These are phyloP conservation scores for Poeciliopsis turneri DNA, from an alignment of 2,797 vertebrate genomes.

Conservation along the genomic window DNA sequence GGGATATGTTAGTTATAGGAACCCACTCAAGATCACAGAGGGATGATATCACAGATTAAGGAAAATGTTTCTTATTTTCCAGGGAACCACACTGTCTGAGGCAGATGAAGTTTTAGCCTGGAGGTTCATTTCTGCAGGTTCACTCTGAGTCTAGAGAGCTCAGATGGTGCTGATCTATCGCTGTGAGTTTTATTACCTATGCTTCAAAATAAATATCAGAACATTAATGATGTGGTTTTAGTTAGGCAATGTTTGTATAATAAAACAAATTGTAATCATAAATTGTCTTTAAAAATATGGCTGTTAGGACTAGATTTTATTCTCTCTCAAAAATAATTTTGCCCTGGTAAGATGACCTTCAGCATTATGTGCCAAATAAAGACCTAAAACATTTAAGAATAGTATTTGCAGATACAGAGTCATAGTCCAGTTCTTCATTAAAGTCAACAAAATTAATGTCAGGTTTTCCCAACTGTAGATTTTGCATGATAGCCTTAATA, in stretches of 20 bases:
- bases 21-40: not conserved
- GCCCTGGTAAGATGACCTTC: not conserved
- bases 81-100: constrained; percentile 16
- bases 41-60: not conserved
- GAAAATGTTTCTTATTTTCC: not conserved
- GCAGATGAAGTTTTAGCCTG: not conserved
- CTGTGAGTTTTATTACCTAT: not conserved
- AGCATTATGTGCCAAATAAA: not conserved
- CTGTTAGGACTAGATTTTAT: not conserved
- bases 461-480: not conserved
- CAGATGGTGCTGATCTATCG: no score
- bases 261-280: not conserved
- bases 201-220: no score
- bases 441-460: not conserved
- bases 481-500: not conserved
- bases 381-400: not conserved
- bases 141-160: not conserved
- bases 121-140: constrained; percentile 6
- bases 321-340: not conserved
- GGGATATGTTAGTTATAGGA: not conserved
- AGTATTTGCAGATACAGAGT: not conserved
- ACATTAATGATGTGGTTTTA: not conserved
- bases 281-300: no score
- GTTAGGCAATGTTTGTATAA: not conserved
- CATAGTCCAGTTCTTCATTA: not conserved